These are phyloP conservation scores for Siderastrea siderea DNA, from an alignment of 92 coral and sea anemone species.

Conservation along the genomic window DNA sequence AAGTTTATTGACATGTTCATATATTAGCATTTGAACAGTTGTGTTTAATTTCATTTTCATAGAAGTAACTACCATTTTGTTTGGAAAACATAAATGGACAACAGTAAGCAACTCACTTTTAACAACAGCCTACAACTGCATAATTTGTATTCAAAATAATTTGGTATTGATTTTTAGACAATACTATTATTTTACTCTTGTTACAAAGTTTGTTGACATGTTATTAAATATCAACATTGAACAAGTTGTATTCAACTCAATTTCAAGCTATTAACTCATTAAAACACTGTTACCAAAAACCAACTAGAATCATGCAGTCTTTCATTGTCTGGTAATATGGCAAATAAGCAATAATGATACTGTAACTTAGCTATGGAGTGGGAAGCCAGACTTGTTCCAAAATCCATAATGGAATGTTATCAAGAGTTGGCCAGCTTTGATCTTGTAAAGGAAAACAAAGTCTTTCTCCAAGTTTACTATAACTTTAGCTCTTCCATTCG, in stretches of 20 bases:
- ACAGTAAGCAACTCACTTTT: slow-evolving; percentile 24
- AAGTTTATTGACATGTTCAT: slow-evolving; percentile 38
- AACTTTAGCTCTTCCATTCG: slow-evolving; percentile 63
- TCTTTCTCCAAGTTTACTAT: slow-evolving; percentile 66
- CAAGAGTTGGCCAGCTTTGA: slow-evolving; percentile 53
- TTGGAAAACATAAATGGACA: slow-evolving; percentile 14
- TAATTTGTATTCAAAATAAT: slow-evolving; percentile 23
- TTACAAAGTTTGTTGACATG: not conserved
- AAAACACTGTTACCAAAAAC: slow-evolving; percentile 32
- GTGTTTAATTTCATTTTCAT: slow-evolving; percentile 5
- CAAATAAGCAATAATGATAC: not conserved
- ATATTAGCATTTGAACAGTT: slow-evolving; percentile 27
- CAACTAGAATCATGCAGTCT: not conserved
- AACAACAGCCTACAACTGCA: slow-evolving; percentile 29
- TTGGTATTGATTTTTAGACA: slow-evolving; percentile 36
- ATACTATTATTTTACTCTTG: not conserved
- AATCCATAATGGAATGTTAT: slow-evolving; percentile 36
- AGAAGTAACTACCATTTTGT: too few relatives aligned
- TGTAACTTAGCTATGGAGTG: slow-evolving; percentile 51
- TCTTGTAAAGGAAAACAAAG: slow-evolving; percentile 67
- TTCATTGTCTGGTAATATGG: not conserved
- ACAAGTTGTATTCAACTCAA: not conserved
- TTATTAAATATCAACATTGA: slow-evolving; percentile 12
- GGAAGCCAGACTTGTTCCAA: slow-evolving; percentile 63
- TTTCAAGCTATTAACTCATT: slow-evolving; percentile 14